Evolutionary conservation across 1,140 invertebrate species (phyloP), one percentile per base, ranked within the genome.

Genomic region (Sycophaga agraensis): DNA sequence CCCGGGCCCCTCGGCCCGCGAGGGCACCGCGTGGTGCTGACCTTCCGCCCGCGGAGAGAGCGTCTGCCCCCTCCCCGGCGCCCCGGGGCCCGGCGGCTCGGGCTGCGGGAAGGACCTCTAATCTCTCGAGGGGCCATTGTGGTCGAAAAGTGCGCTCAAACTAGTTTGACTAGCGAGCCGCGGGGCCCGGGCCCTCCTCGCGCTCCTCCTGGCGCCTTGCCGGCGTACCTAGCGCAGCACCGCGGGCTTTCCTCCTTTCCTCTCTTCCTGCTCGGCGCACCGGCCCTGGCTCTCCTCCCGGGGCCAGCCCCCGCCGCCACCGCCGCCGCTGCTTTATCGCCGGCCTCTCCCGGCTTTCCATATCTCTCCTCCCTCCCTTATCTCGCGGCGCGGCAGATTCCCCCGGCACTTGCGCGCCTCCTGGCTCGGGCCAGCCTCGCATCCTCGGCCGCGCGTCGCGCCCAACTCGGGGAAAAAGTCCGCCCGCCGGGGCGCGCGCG

Each of bases 101-200:
- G n/a, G n/a, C n/a, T n/a, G n/a, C n/a, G n/a, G n/a, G n/a, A n/a
- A n/a, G n/a, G n/a, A n/a, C n/a, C n/a, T n/a, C n/a, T n/a, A n/a
- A n/a, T n/a, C n/a, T n/a, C n/a, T n/a, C n/a, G n/a, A n/a, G n/a
- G n/a, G n/a, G n/a, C n/a, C n/a, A n/a, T n/a, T n/a, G n/a, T n/a
- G n/a, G n/a, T n/a, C n/a, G n/a, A n/a, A n/a, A n/a, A n/a, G n/a
- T n/a, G n/a, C n/a, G n/a, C n/a, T n/a, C 24, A 42, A 56, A 56
- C 54, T 8, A 56, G 54, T 56, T 35, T 46, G 17, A 56, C 42
- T 56, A 46, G 42, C 35, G 4, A n/a, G 43, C 48, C 60, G 51
- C 59, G 37, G 6, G 7, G 3, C 7, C 35, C 35, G 7, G 3
- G n/a, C 11, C 14, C 63, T 51, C 19, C 8, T 3, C n/a, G 35